phyloP scores from a whole-genome alignment of 2,797 vertebrate genomes.

The Spea hammondii region DNA sequence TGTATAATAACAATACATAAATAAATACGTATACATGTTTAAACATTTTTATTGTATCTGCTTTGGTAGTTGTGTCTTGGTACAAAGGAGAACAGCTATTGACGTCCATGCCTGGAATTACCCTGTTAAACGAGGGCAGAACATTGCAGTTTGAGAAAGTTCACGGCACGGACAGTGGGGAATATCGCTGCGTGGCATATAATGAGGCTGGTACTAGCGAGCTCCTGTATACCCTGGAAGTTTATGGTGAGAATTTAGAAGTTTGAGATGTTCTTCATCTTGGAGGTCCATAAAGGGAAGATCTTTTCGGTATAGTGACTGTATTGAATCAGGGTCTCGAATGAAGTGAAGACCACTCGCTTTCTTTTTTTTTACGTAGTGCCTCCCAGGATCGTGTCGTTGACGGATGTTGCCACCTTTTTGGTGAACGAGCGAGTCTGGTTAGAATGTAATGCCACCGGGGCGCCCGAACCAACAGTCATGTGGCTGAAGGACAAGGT shows the following conservation, averaged over 20 bases:
- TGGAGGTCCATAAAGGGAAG: not conserved
- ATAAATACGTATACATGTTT: too few relatives aligned
- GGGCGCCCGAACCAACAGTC: slow-evolving; percentile 59
- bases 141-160: slow-evolving; percentile 54
- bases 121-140: slow-evolving; percentile 55
- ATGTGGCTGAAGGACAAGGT: slow-evolving; percentile 68
- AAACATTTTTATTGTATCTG: not conserved
- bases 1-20: too few relatives aligned
- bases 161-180: slow-evolving; percentile 52
- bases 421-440: slow-evolving; percentile 44
- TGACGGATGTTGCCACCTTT: slow-evolving; percentile 51
- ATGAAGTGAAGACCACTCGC: not conserved
- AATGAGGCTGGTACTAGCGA: slow-evolving; percentile 59
- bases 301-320: too few relatives aligned
- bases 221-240: slow-evolving; percentile 58
- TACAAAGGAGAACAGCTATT: slow-evolving; percentile 61
- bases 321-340: not conserved
- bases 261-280: slow-evolving; percentile 10
- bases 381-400: slow-evolving; percentile 58
- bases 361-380: slow-evolving; percentile 46
- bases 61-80: slow-evolving; percentile 63
- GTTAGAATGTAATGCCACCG: slow-evolving; percentile 61
- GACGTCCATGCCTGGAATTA: not conserved
- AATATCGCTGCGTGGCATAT: slow-evolving; percentile 67
- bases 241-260: slow-evolving; percentile 63